Conservation (phyloP, 1,140 invertebrate species). For the Bombyx mandarina region DNA sequence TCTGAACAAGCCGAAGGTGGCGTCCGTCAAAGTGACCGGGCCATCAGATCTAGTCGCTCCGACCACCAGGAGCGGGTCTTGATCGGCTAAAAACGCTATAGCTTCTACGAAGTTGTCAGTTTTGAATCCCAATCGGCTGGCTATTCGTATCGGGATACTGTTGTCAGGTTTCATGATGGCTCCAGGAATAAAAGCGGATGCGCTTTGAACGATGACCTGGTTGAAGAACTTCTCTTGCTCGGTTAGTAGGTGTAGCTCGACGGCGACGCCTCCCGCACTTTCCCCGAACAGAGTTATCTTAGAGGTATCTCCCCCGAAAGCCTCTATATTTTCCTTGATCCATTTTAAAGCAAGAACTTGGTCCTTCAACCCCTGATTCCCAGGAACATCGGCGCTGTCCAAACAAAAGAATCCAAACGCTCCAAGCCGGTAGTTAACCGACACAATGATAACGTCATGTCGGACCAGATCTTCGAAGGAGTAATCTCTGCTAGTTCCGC, state of each 20-base stretch:
- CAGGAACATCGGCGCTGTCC: too few species aligned
- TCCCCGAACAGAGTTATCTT: too few species aligned
- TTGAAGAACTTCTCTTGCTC: conserved; percentile 8
- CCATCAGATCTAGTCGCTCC: too few species aligned
- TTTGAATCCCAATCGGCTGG: conserved; percentile 17
- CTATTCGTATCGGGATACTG: conserved; percentile 14
- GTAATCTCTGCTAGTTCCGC: not conserved
- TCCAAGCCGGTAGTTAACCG: not conserved
- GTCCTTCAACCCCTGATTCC: too few species aligned
- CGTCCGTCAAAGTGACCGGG: too few species aligned
- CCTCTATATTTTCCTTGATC: too few species aligned
- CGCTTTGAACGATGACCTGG: conserved; percentile 9
- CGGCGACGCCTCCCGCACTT: conserved; percentile 1
- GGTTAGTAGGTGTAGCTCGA: conserved; percentile 9
- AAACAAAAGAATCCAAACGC: too few species aligned
- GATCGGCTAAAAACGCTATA: conserved; percentile 13
- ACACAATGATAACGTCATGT: conserved; percentile 11
- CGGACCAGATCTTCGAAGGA: conserved; percentile 4
- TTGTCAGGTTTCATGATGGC: conserved; percentile 8
- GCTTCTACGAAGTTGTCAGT: conserved; percentile 18
- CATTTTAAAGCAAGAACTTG: too few species aligned
- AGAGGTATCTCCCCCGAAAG: too few species aligned
- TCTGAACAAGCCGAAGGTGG: too few species aligned
- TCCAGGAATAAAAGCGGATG: conserved; percentile 3
- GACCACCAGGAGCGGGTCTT: too few species aligned